Percentiles rank a stretch among this genome's conserved stretches.
Conservation (phyloP, 64 coral and sea anemone species). For the Actinia tenebrosa region DNA sequence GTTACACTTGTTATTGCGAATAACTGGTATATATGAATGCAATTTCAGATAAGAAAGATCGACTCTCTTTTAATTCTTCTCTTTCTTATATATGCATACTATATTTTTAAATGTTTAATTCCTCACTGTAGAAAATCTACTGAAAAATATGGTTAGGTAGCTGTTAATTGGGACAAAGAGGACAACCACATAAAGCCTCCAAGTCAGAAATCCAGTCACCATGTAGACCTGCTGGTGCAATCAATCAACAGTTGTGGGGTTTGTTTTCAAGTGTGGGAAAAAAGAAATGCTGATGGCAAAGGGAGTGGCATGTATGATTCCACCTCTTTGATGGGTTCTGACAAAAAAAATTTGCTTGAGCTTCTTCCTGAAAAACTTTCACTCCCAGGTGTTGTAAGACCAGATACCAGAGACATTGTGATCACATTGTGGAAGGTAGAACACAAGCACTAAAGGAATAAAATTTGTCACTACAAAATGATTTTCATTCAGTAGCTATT, state of each 20-base stretch:
- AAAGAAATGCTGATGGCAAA: slow-evolving; percentile 49
- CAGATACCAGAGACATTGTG: slow-evolving; percentile 32
- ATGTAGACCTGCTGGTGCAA: no score
- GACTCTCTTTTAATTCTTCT: no score
- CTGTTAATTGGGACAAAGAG: no score
- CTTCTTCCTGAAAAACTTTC: slow-evolving; percentile 25
- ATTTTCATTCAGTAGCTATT: not conserved
- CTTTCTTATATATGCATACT: no score
- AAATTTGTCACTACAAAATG: not conserved
- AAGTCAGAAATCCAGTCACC: no score
- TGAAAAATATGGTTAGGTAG: no score
- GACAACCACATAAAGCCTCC: no score
- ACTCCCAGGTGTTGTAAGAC: slow-evolving; percentile 27
- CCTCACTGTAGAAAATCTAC: no score
- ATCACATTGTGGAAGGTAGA: slow-evolving; percentile 48
- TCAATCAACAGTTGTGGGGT: no score
- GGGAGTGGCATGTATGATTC: slow-evolving; percentile 43
- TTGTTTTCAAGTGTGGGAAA: slow-evolving; percentile 38
- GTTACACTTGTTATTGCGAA: slow-evolving; percentile 25
- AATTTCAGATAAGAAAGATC: no score
- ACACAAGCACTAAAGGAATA: not conserved
- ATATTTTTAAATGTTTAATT: no score
- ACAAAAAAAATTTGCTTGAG: slow-evolving; percentile 56
- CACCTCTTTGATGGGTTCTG: slow-evolving; percentile 56
- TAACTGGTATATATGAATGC: not conserved